These are phyloP conservation scores for Liodrosophila aerea DNA, from an alignment of 2,888 invertebrate genomes.

Conservation along the genomic window DNA sequence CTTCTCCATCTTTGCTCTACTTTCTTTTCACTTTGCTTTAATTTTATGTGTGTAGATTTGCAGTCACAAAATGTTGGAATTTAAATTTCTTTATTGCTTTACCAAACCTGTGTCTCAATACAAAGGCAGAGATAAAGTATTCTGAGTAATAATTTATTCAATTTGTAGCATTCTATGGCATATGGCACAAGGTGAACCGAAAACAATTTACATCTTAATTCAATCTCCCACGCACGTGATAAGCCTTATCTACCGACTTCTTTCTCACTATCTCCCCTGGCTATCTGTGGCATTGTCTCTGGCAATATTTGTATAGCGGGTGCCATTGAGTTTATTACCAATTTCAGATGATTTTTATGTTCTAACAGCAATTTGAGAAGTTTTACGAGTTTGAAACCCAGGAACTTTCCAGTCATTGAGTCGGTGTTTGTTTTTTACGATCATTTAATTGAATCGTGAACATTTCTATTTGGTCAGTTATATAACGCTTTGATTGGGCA, in stretches of 20 bases:
- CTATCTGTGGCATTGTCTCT: background rate
- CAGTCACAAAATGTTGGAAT: too few relatives aligned
- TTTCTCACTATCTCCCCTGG: background rate
- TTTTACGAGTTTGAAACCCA: constrained; percentile 52
- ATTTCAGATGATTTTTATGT: constrained; percentile 77
- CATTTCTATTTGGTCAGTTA: constrained; percentile 57
- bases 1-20: too few relatives aligned
- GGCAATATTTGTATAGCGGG: background rate
- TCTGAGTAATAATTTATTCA: background rate
- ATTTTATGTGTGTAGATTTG: too few relatives aligned
- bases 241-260: constrained; percentile 22
- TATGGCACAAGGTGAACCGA: background rate
- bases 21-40: too few relatives aligned
- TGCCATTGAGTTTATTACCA: constrained; percentile 61
- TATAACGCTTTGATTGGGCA: constrained; percentile 44
- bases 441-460: constrained; percentile 73
- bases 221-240: constrained; percentile 44
- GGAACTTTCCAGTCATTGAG: constrained; percentile 38
- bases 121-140: background rate
- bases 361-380: constrained; percentile 66
- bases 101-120: too few relatives aligned
- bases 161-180: background rate
- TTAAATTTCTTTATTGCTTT: too few relatives aligned
- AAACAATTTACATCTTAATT: constrained; percentile 27
- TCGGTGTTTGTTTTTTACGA: constrained; percentile 57